Conservation (phyloP, 1,140 invertebrate species). For the Sipha flava region DNA sequence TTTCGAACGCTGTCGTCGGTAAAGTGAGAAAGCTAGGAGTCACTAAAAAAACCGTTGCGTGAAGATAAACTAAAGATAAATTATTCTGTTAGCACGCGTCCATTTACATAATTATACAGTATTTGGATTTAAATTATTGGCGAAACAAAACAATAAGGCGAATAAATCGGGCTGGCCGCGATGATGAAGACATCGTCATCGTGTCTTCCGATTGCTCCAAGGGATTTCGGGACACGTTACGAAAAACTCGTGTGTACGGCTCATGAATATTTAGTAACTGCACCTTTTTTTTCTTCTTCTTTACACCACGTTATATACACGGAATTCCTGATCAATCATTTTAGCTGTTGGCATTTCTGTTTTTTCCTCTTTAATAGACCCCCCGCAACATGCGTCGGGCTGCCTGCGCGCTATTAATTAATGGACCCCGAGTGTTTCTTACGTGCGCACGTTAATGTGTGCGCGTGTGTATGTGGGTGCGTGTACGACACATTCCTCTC, state of each 20-base stretch:
- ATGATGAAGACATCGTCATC: constrained; percentile 19
- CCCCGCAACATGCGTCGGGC: constrained; percentile 19
- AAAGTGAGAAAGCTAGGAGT: too few relatives aligned
- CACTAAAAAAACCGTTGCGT: not conserved
- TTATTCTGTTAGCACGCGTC: constrained; percentile 62
- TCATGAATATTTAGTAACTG: constrained; percentile 29
- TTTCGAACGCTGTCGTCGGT: not conserved
- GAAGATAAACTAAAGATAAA: constrained; percentile 43
- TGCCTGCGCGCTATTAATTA: constrained; percentile 30
- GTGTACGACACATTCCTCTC: constrained; percentile 16
- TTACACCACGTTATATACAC: not conserved
- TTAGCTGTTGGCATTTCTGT: constrained; percentile 32
- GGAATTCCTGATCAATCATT: constrained; percentile 31
- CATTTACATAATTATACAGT: constrained; percentile 13
- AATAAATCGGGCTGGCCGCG: not conserved
- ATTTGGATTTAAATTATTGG: not conserved
- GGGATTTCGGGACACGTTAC: not conserved
- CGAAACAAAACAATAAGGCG: constrained; percentile 13
- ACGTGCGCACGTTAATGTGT: too few relatives aligned
- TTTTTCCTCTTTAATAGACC: constrained; percentile 18
- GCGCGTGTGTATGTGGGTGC: not conserved
- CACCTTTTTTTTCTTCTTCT: constrained; percentile 11
- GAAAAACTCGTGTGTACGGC: not conserved
- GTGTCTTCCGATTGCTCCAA: not conserved
- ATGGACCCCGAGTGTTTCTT: constrained; percentile 19